phyloP scores from a whole-genome alignment of 2,888 invertebrate species.

The Drosophila bunnanda region DNA sequence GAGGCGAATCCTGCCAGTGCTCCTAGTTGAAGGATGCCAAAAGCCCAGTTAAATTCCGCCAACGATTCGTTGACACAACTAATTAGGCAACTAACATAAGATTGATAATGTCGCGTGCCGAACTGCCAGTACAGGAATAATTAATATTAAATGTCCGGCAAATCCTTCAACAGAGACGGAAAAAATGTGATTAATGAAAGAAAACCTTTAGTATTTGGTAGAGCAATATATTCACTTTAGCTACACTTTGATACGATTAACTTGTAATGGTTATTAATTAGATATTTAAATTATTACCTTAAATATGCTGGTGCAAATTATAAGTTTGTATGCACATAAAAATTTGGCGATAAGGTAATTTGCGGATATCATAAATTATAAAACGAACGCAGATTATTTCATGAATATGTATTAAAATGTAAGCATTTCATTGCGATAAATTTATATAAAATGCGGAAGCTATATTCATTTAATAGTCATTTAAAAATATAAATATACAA shows the following conservation, averaged over 20 bases:
- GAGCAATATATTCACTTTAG: background rate
- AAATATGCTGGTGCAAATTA: no score
- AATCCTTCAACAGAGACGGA: background rate
- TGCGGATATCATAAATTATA: background rate
- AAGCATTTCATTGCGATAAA: background rate
- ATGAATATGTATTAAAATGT: background rate
- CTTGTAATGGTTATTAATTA: background rate
- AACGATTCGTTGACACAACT: conserved; percentile 56
- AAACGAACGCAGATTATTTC: background rate
- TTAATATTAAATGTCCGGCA: conserved; percentile 12
- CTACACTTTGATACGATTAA: background rate
- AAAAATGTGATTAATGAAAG: conserved; percentile 10
- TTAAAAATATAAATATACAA: background rate
- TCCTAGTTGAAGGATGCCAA: conserved; percentile 31
- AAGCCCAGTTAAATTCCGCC: conserved; percentile 45
- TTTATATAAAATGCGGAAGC: background rate
- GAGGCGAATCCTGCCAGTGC: conserved; percentile 26
- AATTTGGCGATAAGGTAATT: background rate
- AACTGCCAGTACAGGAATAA: conserved; percentile 8
- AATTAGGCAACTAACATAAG: conserved; percentile 50
- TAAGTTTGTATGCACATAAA: background rate
- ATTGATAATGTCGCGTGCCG: conserved; percentile 40
- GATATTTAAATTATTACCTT: background rate
- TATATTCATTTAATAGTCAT: no score
- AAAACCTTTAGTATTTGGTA: background rate